Percentiles rank a stretch among this genome's conserved stretches.
These are phyloP conservation scores for Python bivittatus DNA, from an alignment of 2,113 vertebrate species.

Conservation along the genomic window DNA sequence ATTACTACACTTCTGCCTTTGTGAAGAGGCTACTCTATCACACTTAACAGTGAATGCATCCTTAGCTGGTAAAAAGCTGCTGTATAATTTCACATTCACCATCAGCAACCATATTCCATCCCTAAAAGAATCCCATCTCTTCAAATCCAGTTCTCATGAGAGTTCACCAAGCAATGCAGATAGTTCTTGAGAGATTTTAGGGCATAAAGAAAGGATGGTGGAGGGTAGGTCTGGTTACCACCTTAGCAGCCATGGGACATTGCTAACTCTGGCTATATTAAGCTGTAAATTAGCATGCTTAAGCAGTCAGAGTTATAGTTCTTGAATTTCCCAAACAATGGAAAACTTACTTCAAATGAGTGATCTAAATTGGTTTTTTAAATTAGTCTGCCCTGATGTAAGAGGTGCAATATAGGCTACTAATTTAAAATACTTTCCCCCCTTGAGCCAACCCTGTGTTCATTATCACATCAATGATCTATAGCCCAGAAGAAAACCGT, in stretches of 20 bases:
- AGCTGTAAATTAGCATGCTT: background rate
- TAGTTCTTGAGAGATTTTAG: background rate
- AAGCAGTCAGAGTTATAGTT: background rate
- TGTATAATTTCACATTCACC: background rate
- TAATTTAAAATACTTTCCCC: background rate
- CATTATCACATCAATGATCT: background rate
- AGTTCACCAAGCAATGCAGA: background rate
- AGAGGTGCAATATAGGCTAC: background rate
- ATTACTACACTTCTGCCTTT: background rate
- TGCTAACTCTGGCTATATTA: no score
- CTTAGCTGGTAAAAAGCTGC: background rate
- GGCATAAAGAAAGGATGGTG: background rate
- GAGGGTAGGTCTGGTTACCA: no score
- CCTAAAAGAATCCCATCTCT: background rate
- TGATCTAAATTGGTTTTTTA: background rate
- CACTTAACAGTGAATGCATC: background rate
- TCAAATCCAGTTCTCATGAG: background rate
- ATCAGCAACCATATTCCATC: no score
- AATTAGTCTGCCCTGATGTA: background rate
- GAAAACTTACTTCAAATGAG: background rate
- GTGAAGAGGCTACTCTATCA: background rate
- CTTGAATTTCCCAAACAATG: background rate
- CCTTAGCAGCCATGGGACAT: no score
- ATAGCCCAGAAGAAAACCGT: background rate
- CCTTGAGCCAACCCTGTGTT: background rate